Evolutionary conservation across 2,113 vertebrate genomes (phyloP), one percentile per base, ranked within the genome.

Genomic region (Steatornis caripensis): DNA sequence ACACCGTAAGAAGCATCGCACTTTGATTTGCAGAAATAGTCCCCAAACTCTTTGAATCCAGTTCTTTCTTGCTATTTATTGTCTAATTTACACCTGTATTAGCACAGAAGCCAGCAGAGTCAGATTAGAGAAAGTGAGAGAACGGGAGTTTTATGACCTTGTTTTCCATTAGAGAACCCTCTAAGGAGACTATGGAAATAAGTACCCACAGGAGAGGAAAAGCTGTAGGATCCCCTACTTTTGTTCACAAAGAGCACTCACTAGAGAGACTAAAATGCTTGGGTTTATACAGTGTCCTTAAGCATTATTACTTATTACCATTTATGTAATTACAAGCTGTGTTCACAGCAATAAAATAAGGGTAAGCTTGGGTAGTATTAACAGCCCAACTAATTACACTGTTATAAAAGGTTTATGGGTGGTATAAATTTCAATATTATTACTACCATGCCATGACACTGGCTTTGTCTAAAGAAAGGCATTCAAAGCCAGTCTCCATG

Each of bases 321-420:
- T 96, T 98, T 97, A 97, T 71, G 84, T 95, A 93, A 95, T 93
- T 95, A 94, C 92, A 98, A 96, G 92, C 96, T 97, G 94, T 97
- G 92, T 94, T 97, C 95, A 91, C 16, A 95, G 93, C 96, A 98
- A 93, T 96, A 96, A 97, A 97, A 88, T 84, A 92, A 96, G 80
- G 91, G 83, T 94, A 95, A 95, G 95, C 93, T 89, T 93, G 66
- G 83, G 69, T 95, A 84, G 76, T 89, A 97, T 97, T 98, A 97
- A 97, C 85, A 97, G 91, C 65, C 60, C 85, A 95, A 92, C 95
- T 98, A 97, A 98, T 98, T 97, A 97, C 58, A 84, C 24, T 69
- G 66, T 96, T 93, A 79, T 96, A 97, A 97, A 97, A 96, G 34
- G 72, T 94, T 98, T 97, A 97, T 92, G 49, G 88, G 69, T 84